These are phyloP conservation scores for Masnerella sp. DNA, from an alignment of 2,888 invertebrate species.

Conservation along the genomic window DNA sequence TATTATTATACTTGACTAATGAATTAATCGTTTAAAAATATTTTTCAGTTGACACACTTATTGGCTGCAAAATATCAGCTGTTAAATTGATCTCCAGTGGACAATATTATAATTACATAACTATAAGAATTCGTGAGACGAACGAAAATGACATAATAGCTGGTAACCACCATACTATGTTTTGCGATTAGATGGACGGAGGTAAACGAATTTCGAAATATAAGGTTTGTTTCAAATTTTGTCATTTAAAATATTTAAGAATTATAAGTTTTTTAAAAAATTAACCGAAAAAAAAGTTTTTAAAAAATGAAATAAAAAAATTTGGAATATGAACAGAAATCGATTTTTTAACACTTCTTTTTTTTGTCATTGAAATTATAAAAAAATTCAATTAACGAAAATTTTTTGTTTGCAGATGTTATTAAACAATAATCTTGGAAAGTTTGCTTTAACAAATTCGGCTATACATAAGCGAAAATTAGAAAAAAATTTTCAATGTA, in stretches of 20 bases:
- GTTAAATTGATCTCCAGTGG: slow-evolving; percentile 61
- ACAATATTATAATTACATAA: slow-evolving; percentile 49
- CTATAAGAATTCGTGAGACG: slow-evolving; percentile 51
- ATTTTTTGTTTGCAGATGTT: slow-evolving; percentile 15
- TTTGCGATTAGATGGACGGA: slow-evolving; percentile 42
- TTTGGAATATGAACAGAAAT: no score
- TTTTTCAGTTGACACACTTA: slow-evolving; percentile 42
- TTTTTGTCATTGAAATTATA: no score
- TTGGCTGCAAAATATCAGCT: slow-evolving; percentile 50
- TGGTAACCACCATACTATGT: slow-evolving; percentile 49
- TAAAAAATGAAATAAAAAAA: no score
- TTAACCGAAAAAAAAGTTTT: neutral
- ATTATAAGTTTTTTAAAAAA: neutral
- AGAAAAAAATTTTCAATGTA: slow-evolving; percentile 30
- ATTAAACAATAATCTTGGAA: slow-evolving; percentile 1
- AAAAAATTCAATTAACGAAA: no score
- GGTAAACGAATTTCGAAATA: slow-evolving; percentile 18
- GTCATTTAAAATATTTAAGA: neutral
- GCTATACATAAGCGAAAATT: slow-evolving; percentile 22
- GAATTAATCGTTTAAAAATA: no score
- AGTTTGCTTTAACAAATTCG: slow-evolving; percentile 5
- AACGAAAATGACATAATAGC: slow-evolving; percentile 56
- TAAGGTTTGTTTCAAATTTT: neutral
- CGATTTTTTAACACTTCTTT: no score
- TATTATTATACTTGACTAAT: no score